Conservation (phyloP, 2,113 vertebrate species). For the Oreochromis niloticus region DNA sequence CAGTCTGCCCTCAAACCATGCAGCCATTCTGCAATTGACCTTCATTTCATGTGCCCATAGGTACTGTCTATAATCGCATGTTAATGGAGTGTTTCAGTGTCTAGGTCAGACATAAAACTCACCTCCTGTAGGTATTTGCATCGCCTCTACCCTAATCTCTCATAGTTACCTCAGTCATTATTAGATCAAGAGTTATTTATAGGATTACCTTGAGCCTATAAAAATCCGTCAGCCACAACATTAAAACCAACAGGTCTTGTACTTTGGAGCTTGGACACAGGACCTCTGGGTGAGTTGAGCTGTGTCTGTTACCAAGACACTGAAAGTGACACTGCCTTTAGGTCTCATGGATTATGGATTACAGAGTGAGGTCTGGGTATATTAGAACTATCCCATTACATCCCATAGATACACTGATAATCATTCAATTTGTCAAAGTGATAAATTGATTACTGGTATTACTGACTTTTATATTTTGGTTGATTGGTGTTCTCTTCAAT, state of each 20-base stretch:
- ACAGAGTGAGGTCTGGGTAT: neutral
- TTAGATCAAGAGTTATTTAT: neutral
- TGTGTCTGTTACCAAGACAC: neutral
- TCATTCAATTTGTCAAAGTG: neutral
- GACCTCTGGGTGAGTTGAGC: neutral
- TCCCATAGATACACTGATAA: neutral
- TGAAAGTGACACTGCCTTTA: neutral
- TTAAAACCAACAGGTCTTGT: neutral
- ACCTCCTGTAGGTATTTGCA: neutral
- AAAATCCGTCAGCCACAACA: neutral
- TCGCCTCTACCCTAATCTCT: neutral
- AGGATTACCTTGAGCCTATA: neutral
- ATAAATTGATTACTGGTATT: neutral
- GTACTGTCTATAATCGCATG: neutral
- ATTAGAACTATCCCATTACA: neutral
- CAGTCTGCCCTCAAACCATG: neutral
- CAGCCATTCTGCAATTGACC: neutral
- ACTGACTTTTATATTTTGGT: neutral
- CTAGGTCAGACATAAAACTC: neutral
- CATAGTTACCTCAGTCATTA: neutral
- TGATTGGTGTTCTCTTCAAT: neutral
- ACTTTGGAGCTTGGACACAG: neutral
- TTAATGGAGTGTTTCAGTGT: neutral
- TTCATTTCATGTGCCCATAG: neutral
- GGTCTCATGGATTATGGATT: neutral